Conservation (phyloP, 2,888 invertebrate genomes). For the Amorpha juglandis region DNA sequence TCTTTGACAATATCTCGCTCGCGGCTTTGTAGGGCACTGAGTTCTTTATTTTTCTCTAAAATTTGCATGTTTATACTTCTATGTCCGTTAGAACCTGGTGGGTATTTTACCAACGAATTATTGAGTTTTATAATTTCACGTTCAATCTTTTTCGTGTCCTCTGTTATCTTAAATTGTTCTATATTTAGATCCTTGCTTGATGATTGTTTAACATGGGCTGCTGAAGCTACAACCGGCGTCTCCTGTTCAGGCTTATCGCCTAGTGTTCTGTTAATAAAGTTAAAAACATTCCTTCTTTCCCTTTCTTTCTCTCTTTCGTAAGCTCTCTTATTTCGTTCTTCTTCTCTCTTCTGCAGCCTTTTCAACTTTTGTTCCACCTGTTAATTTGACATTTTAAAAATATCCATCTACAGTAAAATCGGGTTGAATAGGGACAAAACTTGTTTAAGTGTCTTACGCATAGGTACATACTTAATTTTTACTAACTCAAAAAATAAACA, state of each 20-base stretch:
- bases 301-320: constrained; percentile 86
- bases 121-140: constrained; percentile 87
- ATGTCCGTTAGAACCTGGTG: constrained; percentile 84
- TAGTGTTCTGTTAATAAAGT: constrained; percentile 89
- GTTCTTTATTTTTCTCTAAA: constrained; percentile 84
- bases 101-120: constrained; percentile 86
- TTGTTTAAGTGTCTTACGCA: too few species aligned
- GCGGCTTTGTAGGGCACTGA: constrained; percentile 83
- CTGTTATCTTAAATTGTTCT: constrained; percentile 88
- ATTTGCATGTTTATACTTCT: constrained; percentile 86
- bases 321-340: constrained; percentile 85
- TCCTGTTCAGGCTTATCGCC: constrained; percentile 62
- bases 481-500: too few species aligned
- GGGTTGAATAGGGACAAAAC: background rate
- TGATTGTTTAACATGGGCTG: constrained; percentile 75
- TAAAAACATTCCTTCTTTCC: constrained; percentile 88
- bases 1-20: constrained; percentile 88
- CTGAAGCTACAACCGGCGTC: constrained; percentile 37
- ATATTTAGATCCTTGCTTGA: constrained; percentile 89
- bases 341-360: constrained; percentile 86
- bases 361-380: constrained; percentile 87
- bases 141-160: constrained; percentile 88
- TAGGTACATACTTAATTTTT: too few species aligned
- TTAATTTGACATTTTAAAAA: constrained; percentile 15
- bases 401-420: background rate